A percentile compares a stretch with the other conserved stretches of the same genome.
Evolutionary conservation across 2,888 invertebrate genomes (phyloP).

Genomic region (Melolontha melolontha): DNA sequence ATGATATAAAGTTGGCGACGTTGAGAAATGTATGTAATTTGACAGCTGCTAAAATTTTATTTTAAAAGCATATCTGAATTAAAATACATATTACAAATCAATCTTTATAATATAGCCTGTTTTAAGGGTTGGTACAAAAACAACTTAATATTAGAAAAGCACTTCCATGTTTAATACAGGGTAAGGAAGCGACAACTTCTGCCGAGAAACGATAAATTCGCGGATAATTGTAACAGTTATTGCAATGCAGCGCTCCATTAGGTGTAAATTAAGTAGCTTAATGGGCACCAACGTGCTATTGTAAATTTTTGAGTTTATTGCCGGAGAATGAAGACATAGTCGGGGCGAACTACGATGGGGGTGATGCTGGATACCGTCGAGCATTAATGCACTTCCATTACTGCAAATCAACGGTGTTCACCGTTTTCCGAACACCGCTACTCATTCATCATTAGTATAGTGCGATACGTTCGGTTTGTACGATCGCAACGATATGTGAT

Average conservation of each 20-base stretch:
- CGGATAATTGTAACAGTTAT: conserved; percentile 1
- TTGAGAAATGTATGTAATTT: too few relatives aligned
- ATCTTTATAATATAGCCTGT: too few relatives aligned
- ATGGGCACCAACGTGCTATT: neutral
- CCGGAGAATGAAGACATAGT: neutral
- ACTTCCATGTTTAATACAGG: neutral
- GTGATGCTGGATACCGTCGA: neutral
- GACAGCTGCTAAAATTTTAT: too few relatives aligned
- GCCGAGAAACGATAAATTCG: neutral
- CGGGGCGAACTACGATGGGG: neutral
- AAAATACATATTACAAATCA: too few relatives aligned
- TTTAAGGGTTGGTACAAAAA: too few relatives aligned
- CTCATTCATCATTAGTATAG: neutral
- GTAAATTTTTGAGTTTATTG: conserved; percentile 11
- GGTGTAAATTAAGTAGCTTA: conserved; percentile 19
- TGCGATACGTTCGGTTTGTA: too few relatives aligned
- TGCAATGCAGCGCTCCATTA: conserved; percentile 5
- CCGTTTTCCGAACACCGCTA: neutral
- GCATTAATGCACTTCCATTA: conserved; percentile 29
- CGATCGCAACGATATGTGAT: too few relatives aligned
- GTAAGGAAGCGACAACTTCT: neutral
- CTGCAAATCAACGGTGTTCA: conserved; percentile 20
- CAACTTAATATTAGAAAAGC: too few relatives aligned
- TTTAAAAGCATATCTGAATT: too few relatives aligned
- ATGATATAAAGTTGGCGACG: too few relatives aligned